Evolutionary conservation across 2,113 vertebrate species (phyloP).

Genomic region (Limnothrissa miodon): DNA sequence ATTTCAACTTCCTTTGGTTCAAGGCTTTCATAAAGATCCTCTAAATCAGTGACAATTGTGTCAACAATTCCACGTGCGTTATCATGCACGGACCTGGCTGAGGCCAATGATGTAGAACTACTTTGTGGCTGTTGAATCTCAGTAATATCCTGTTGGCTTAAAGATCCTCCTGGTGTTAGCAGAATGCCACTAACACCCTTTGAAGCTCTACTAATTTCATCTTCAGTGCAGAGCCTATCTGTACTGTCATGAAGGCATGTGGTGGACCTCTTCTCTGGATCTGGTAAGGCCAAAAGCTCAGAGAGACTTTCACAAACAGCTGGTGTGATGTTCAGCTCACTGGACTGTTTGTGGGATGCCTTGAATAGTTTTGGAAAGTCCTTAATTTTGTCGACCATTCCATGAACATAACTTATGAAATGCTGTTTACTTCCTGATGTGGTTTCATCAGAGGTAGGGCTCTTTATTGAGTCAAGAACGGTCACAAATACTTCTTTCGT

Average conservation of each 20-base stretch:
- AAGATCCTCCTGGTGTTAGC: neutral
- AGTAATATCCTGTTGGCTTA: neutral
- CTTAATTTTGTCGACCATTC: neutral
- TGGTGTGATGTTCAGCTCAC: neutral
- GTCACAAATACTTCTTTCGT: neutral
- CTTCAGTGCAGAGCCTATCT: neutral
- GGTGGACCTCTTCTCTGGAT: neutral
- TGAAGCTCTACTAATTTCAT: neutral
- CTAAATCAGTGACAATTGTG: neutral
- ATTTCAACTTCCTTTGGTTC: conserved; percentile 7
- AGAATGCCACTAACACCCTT: neutral
- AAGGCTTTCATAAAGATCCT: neutral
- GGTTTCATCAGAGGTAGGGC: neutral
- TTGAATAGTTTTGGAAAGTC: neutral
- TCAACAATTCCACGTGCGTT: neutral
- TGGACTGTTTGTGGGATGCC: neutral
- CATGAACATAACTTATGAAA: neutral
- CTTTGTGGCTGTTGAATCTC: neutral
- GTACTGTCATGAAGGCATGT: neutral
- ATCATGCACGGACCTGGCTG: neutral
- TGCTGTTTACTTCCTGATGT: neutral
- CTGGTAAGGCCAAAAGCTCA: neutral
- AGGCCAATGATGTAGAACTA: neutral
- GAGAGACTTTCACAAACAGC: neutral
- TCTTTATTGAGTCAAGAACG: neutral